These are phyloP conservation scores for Agrypnia vestita DNA, from an alignment of 1,140 invertebrate genomes.

Conservation along the genomic window DNA sequence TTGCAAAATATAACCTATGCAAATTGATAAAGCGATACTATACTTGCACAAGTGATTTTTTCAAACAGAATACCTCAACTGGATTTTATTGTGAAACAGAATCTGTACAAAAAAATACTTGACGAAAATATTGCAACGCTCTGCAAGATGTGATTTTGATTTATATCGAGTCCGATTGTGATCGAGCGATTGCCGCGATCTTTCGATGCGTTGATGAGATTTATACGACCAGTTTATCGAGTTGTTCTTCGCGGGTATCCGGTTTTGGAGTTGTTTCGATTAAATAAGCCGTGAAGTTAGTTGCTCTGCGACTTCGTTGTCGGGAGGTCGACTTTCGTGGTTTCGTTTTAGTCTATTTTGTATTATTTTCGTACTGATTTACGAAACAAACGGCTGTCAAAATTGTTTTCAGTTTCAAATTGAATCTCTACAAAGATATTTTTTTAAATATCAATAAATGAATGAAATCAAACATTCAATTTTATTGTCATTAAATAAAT, in stretches of 20 bases:
- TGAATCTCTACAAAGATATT: no score
- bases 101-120: not conserved
- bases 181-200: not conserved
- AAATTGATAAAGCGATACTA: slow-evolving; percentile 12
- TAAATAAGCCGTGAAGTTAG: not conserved
- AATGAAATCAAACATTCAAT: no score
- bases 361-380: slow-evolving; percentile 16
- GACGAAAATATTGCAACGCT: not conserved
- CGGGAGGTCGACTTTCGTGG: not conserved
- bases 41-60: slow-evolving; percentile 22
- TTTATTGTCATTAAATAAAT: no score
- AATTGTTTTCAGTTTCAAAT: not conserved
- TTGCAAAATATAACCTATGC: slow-evolving; percentile 19
- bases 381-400: not conserved
- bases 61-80: slow-evolving; percentile 16
- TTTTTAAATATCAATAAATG: no score
- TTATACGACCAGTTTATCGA: not conserved
- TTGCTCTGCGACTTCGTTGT: not conserved
- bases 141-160: not conserved
- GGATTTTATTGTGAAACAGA: slow-evolving; percentile 14
- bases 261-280: slow-evolving; percentile 5
- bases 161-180: not conserved
- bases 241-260: no score
- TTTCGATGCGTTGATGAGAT: not conserved
- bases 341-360: not conserved